These are phyloP conservation scores for Andinoacara biseriatus DNA, from an alignment of 2,113 vertebrate species.

Conservation along the genomic window DNA sequence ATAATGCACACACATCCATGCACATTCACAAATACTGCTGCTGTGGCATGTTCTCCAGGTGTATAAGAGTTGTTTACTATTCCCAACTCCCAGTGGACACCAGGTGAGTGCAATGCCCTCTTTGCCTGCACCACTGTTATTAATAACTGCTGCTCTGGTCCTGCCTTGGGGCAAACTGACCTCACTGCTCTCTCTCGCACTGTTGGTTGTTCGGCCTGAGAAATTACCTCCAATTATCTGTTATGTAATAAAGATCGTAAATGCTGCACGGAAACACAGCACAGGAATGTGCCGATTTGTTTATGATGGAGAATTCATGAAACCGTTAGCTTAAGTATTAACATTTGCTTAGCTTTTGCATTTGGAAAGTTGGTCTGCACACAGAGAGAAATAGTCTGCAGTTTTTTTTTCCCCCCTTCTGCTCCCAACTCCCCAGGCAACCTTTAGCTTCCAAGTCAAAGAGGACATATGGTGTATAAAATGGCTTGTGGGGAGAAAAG, in stretches of 20 bases:
- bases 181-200: slow-evolving; percentile 48
- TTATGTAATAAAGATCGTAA: slow-evolving; percentile 35
- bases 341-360: slow-evolving; percentile 10
- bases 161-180: slow-evolving; percentile 67
- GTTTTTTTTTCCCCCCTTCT: slow-evolving; percentile 12
- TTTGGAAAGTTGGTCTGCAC: not conserved
- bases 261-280: not conserved
- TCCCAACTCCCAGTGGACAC: slow-evolving; percentile 44
- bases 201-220: slow-evolving; percentile 35
- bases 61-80: slow-evolving; percentile 36
- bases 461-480: slow-evolving; percentile 55
- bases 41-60: slow-evolving; percentile 54
- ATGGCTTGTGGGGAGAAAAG: not conserved
- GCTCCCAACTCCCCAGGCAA: slow-evolving; percentile 37
- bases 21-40: slow-evolving; percentile 29
- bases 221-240: slow-evolving; percentile 50
- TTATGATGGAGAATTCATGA: slow-evolving; percentile 1
- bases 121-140: slow-evolving; percentile 57
- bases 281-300: not conserved
- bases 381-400: slow-evolving; percentile 10
- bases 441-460: slow-evolving; percentile 40
- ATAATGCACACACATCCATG: not conserved
- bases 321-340: slow-evolving; percentile 5
- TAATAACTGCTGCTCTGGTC: slow-evolving; percentile 70
- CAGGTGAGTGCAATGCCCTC: slow-evolving; percentile 18